Percentiles rank a stretch among this genome's conserved stretches.
phyloP scores from a whole-genome alignment of 2,888 invertebrate genomes.

The Sphinx pinastri region DNA sequence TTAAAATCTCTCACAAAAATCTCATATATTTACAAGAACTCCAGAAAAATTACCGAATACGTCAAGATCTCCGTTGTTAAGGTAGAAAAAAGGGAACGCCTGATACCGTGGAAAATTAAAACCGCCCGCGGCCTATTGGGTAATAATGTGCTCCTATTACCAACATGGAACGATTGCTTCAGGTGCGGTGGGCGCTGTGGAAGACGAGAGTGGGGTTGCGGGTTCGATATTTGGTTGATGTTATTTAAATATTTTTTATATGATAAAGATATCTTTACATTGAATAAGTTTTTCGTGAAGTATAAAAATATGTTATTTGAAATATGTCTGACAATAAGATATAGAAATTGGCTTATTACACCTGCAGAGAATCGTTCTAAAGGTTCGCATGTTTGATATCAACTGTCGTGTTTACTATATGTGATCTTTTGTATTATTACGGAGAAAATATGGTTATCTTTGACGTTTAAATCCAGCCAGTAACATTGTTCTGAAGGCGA shows the following conservation, averaged over 20 bases:
- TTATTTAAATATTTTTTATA: too few species aligned
- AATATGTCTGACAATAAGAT: too few species aligned
- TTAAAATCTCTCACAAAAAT: neutral
- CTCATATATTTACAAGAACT: neutral
- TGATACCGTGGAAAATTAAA: conserved; percentile 82
- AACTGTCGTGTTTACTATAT: too few species aligned
- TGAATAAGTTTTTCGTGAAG: neutral
- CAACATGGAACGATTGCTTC: conserved; percentile 64
- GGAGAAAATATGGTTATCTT: too few species aligned
- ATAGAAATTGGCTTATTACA: too few species aligned
- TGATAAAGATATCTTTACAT: neutral
- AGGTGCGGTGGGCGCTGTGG: conserved; percentile 59
- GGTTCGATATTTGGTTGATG: conserved; percentile 44
- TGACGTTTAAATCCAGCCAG: too few species aligned
- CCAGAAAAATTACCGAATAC: neutral
- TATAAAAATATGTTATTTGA: too few species aligned
- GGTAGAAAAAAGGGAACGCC: conserved; percentile 39
- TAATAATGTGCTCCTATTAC: conserved; percentile 72
- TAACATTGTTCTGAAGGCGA: too few species aligned
- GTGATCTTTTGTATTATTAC: too few species aligned
- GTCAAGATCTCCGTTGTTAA: conserved; percentile 19
- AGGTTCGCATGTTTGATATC: too few species aligned
- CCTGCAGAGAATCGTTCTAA: too few species aligned
- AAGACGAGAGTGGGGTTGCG: conserved; percentile 16
- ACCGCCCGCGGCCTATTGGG: conserved; percentile 78